Conservation (phyloP, 2,113 vertebrate species). For the Anser brachyrhynchus region DNA sequence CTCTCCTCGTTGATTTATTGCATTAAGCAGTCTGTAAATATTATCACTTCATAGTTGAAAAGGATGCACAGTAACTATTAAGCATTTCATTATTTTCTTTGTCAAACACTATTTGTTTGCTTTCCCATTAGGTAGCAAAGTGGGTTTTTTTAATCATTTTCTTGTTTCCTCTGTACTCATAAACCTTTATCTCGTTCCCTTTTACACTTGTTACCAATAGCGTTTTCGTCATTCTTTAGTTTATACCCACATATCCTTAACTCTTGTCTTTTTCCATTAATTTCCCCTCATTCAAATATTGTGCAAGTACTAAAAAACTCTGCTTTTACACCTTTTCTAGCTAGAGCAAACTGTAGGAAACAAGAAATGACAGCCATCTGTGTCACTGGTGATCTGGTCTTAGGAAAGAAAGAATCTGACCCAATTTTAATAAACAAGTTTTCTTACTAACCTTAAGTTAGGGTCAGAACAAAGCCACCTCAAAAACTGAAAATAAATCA, state of each 20-base stretch:
- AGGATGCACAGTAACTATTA: not conserved
- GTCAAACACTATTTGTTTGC: slow-evolving; percentile 43
- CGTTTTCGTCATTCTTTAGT: not conserved
- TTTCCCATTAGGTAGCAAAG: not conserved
- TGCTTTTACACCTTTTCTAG: slow-evolving; percentile 19
- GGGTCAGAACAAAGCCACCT: not conserved
- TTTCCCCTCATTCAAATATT: not conserved
- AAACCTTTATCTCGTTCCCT: not conserved
- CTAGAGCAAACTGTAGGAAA: slow-evolving; percentile 17
- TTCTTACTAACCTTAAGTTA: not conserved
- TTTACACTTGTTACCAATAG: not conserved
- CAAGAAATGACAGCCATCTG: not conserved
- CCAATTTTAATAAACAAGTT: not conserved
- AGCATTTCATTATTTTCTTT: slow-evolving; percentile 20
- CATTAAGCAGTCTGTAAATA: slow-evolving; percentile 31
- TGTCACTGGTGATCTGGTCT: not conserved
- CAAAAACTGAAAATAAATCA: not conserved
- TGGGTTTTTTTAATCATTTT: not conserved
- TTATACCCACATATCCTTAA: not conserved
- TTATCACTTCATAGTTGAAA: slow-evolving; percentile 29
- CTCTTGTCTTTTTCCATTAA: not conserved
- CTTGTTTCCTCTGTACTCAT: not conserved
- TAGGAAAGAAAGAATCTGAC: not conserved
- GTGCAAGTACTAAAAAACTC: slow-evolving; percentile 6
- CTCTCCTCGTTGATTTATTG: slow-evolving; percentile 27